Percentiles rank a stretch among this genome's conserved stretches.
Conservation (phyloP, 2,797 vertebrate species). For the Spinibarbus caldwelli region DNA sequence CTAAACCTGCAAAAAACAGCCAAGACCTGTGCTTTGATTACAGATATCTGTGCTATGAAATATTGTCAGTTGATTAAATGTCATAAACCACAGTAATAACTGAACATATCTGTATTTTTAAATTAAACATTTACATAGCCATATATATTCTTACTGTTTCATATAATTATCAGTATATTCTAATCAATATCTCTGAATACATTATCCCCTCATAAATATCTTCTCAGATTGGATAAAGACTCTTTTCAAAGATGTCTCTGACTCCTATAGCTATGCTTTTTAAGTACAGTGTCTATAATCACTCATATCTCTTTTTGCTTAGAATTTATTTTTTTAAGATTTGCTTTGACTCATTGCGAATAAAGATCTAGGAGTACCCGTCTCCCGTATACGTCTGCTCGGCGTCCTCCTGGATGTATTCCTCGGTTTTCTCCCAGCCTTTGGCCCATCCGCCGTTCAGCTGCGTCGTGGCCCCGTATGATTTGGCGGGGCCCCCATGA, state of each 20-base stretch:
- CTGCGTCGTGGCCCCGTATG: constrained; percentile 93
- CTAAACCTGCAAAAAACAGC: constrained; percentile 36
- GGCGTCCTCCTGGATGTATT: constrained; percentile 91
- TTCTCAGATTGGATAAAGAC: neutral
- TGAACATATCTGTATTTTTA: constrained; percentile 31
- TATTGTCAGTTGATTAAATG: constrained; percentile 27
- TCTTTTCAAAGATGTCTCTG: neutral
- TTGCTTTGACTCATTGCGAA: constrained; percentile 71
- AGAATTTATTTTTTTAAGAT: constrained; percentile 76
- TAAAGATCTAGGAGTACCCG: constrained; percentile 90
- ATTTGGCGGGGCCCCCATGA: constrained; percentile 84
- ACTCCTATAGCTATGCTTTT: neutral
- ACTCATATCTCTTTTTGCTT: constrained; percentile 1
- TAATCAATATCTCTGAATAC: constrained; percentile 12
- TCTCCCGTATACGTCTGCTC: constrained; percentile 82
- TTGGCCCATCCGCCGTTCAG: constrained; percentile 93
- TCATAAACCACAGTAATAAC: constrained; percentile 31
- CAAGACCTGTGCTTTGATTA: constrained; percentile 41
- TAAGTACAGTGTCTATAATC: neutral
- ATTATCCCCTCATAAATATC: constrained; percentile 22
- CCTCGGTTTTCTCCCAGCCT: constrained; percentile 94
- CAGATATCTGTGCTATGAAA: constrained; percentile 34
- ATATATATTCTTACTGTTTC: constrained; percentile 37
- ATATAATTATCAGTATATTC: constrained; percentile 7
- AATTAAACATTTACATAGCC: constrained; percentile 25